phyloP scores from a whole-genome alignment of 1,140 invertebrate genomes.

The Mya arenaria region DNA sequence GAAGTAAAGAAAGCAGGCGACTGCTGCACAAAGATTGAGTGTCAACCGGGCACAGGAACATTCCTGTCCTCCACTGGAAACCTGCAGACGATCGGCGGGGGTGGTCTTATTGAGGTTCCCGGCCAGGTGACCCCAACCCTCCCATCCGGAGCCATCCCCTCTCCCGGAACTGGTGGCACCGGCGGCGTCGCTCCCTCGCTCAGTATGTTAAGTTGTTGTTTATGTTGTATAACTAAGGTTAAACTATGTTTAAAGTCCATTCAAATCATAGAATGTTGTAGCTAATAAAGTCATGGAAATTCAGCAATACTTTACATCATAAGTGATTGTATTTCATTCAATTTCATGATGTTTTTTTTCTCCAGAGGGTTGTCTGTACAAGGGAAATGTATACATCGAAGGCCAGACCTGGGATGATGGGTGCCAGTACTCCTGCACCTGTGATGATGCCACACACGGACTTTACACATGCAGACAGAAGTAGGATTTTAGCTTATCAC shows the following conservation, averaged over 20 bases:
- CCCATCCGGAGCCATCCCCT: conserved; percentile 51
- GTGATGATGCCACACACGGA: conserved; percentile 59
- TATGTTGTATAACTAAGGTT: neutral
- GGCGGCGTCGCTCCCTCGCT: conserved; percentile 48
- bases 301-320: too few relatives aligned
- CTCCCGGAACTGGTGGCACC: conserved; percentile 62
- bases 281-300: too few relatives aligned
- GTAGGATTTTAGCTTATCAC: too few relatives aligned
- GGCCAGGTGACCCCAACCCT: conserved; percentile 52
- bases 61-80: conserved; percentile 67
- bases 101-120: conserved; percentile 52
- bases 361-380: conserved; percentile 67
- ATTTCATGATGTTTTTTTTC: neutral
- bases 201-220: conserved; percentile 60
- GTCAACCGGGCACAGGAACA: conserved; percentile 57
- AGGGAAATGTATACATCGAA: conserved; percentile 59
- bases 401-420: conserved; percentile 64
- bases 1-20: conserved; percentile 63
- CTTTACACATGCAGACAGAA: conserved; percentile 57
- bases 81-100: conserved; percentile 61
- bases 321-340: too few relatives aligned
- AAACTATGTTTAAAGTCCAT: too few relatives aligned
- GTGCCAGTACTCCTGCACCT: conserved; percentile 57
- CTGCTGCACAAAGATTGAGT: conserved; percentile 69
- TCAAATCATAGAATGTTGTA: too few relatives aligned